These are phyloP conservation scores for Spilosoma lubricipeda DNA, from an alignment of 2,888 invertebrate genomes.

Conservation along the genomic window DNA sequence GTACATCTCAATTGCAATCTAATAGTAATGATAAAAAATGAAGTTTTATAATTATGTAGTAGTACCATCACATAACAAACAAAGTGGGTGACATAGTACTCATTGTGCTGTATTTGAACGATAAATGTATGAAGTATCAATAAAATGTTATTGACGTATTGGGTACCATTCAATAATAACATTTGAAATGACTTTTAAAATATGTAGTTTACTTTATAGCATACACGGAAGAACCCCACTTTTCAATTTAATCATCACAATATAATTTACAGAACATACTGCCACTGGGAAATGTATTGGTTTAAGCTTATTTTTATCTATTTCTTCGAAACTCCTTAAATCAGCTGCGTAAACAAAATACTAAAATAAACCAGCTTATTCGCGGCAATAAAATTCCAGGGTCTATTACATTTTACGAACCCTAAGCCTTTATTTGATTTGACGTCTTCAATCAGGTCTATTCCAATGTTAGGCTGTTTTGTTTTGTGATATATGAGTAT, in stretches of 20 bases:
- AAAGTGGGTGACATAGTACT: too few species aligned
- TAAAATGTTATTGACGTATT: background rate
- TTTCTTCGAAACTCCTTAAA: background rate
- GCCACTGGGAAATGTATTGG: background rate
- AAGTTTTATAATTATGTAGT: too few species aligned
- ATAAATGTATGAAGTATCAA: background rate
- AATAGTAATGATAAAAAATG: too few species aligned
- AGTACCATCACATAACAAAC: too few species aligned
- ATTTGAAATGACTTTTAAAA: too few species aligned
- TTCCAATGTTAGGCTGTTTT: conserved; percentile 22
- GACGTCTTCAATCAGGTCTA: conserved; percentile 19
- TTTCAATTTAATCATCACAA: background rate
- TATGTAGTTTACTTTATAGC: background rate
- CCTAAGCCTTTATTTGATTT: conserved; percentile 41
- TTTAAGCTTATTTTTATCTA: background rate
- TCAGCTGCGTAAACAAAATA: conserved; percentile 4
- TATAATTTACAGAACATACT: background rate
- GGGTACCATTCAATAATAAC: background rate
- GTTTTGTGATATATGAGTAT: conserved; percentile 12
- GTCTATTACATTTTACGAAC: conserved; percentile 35
- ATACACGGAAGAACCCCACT: background rate
- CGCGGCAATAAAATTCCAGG: conserved; percentile 29
- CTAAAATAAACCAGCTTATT: conserved; percentile 29
- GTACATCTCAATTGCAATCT: too few species aligned
- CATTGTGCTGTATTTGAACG: background rate